Conservation (phyloP, 1,140 invertebrate species). For the Brachionus plicatilis region DNA sequence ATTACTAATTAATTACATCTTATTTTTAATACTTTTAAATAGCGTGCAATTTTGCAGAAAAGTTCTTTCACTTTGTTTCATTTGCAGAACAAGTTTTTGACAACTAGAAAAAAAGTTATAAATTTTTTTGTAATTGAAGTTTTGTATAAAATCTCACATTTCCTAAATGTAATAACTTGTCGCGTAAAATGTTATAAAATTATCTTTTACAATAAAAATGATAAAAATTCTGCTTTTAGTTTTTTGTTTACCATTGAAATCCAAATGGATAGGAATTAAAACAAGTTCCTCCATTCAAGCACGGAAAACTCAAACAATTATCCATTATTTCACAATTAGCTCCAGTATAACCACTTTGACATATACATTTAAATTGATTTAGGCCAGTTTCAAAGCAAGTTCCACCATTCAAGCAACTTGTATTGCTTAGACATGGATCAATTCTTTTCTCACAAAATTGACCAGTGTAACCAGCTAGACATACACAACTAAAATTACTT, state of each 20-base stretch:
- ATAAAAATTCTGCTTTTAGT: neutral
- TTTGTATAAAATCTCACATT: too few relatives aligned
- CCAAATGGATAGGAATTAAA: neutral
- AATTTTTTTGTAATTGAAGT: too few relatives aligned
- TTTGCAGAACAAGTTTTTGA: too few relatives aligned
- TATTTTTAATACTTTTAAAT: too few relatives aligned
- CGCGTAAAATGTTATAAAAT: too few relatives aligned
- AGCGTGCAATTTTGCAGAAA: too few relatives aligned
- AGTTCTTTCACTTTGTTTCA: too few relatives aligned
- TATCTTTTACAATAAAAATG: neutral
- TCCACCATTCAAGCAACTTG: constrained; percentile 40
- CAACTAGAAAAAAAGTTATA: too few relatives aligned
- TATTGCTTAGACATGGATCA: constrained; percentile 64
- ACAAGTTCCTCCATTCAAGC: constrained; percentile 39
- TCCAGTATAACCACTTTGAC: constrained; percentile 20
- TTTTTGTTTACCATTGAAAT: constrained; percentile 13
- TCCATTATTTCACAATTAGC: constrained; percentile 5
- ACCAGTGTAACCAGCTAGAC: constrained; percentile 64
- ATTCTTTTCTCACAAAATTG: constrained; percentile 74
- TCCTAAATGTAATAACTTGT: too few relatives aligned
- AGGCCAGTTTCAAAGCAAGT: neutral
- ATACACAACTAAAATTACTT: neutral
- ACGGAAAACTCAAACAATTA: constrained; percentile 32
- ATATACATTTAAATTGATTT: constrained; percentile 28
- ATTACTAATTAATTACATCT: too few relatives aligned